Base-by-base conservation (phyloP, 1,140 invertebrate genomes). In the Propsilocerus akamusi region DNA sequence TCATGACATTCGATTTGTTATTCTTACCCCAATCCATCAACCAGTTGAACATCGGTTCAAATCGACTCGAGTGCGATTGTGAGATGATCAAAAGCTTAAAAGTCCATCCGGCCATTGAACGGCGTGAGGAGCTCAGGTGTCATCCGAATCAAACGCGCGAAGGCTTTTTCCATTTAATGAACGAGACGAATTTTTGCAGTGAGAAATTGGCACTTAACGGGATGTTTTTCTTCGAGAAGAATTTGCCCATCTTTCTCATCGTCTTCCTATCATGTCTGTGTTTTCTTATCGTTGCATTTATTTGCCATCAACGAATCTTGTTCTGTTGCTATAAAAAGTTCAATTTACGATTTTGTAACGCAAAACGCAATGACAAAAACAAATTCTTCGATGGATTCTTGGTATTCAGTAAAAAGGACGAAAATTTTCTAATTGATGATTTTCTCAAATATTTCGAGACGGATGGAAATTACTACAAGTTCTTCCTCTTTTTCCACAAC, bases 1-100 rank as follows among this genome's bases (percentile, higher is more conserved):
- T 96, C 52, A 41, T 41, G 34, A 41, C 34, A 41, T 17, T 41
- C 34, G 14, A 41, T 41, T 17, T 41, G 10, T 17, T 17, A 41
- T 41, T 41, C 22, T 20, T 41, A 17, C 34, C 34, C 5, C 34
- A 41, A 41, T 20, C 17, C 22, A 7, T 41, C 34, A 20, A 8
- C 17, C 34, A 41, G 22, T 17, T 41, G 22, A 20, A 41, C 34
- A 41, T 41, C 4, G 22, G 34, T 20, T 14, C 17, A 17, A 41
- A 41, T 41, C 34, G 17, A 6, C 34, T 41, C 17, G 34, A 41
- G 10, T 41, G 34, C 17, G 34, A 41, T 41, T 41, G 34, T 41
- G 34, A 41, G 17, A 14, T 41, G 2, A 41, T 41, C 17, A 41
- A 41, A 20, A 41, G 34, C 10, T 8, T 41, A 7, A 41, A 41